Base-by-base conservation (phyloP, 2,888 invertebrate genomes). In the Lordiphosa andalusiaca region DNA sequence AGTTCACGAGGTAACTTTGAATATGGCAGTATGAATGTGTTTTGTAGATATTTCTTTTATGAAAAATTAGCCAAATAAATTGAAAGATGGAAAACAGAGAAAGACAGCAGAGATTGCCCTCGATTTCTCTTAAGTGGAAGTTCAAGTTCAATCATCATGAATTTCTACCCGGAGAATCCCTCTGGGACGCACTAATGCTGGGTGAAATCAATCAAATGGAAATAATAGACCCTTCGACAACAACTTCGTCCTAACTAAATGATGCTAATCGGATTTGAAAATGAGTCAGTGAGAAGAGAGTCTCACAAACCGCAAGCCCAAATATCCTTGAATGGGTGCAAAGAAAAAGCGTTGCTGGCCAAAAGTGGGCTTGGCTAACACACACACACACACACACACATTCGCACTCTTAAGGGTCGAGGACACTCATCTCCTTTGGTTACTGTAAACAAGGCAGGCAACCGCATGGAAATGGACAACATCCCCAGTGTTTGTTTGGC, bases 201-300 rank as follows among this genome's bases (percentile, higher is more conserved):
- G 38, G 40, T 47, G 41, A 59, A 81, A 70, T 84, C 80, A 84
- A 84, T 82, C 76, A 70, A 59, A 56, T 63, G 85, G 61, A 78
- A 69, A 60, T 78, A 83, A 80, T 83, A 58, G 67, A 72, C 65
- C 64, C 62, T 58, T 68, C 59, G 60, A 63, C 64, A 68, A 67
- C 58, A 60, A 47, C 59, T 70, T 62, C 66, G 66, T 58, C 65
- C 60, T 49, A 66, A 66, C 80, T 83, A 82, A 80, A 80, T 85
- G 85, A 85, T 84, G 80, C 80, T 80, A 80, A 80, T 80, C 85
- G 80, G 80, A 85, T 80, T 80, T 85, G 69, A 80, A 75, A 70
- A 67, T 72, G 66, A 74, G 44, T 44, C 44, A 44, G 44, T 16
- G 30, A 16, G 30, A 13, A 16, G 30, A 44, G 44, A 44, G 65